phyloP scores from a whole-genome alignment of 2,888 invertebrate genomes.

The Sesia bembeciformis region DNA sequence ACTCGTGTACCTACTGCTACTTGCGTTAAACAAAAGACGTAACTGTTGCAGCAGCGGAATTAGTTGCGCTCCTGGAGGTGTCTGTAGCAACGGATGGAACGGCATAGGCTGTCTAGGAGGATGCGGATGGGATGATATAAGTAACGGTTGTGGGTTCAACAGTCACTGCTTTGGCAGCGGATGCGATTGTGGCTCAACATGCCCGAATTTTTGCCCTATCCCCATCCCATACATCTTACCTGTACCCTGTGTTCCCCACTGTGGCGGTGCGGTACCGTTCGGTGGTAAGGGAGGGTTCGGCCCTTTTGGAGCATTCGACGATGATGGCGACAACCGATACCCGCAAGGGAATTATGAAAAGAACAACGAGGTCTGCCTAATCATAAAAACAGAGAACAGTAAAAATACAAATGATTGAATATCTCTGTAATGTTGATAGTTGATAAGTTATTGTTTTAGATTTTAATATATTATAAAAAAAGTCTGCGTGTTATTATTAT shows the following conservation, averaged over 20 bases:
- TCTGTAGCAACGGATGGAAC: background rate
- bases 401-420: background rate
- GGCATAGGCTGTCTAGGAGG: background rate
- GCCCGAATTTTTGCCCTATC: slow-evolving; percentile 7
- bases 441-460: too few species aligned
- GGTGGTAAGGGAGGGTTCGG: background rate
- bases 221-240: slow-evolving; percentile 1
- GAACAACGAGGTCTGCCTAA: background rate
- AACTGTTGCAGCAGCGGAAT: slow-evolving; percentile 5
- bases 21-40: background rate
- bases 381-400: background rate
- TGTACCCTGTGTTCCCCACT: background rate
- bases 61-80: slow-evolving; percentile 4
- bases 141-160: slow-evolving; percentile 1
- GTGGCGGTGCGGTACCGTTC: background rate
- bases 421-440: background rate
- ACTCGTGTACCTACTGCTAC: background rate
- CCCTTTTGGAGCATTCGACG: background rate
- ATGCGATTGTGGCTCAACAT: slow-evolving; percentile 1
- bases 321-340: background rate
- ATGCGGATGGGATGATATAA: background rate
- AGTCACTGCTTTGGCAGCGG: slow-evolving; percentile 1
- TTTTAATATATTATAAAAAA: too few species aligned
- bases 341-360: background rate
- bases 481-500: too few species aligned